These are phyloP conservation scores for Linyphia triangularis DNA, from an alignment of 2,888 invertebrate genomes.

Conservation along the genomic window DNA sequence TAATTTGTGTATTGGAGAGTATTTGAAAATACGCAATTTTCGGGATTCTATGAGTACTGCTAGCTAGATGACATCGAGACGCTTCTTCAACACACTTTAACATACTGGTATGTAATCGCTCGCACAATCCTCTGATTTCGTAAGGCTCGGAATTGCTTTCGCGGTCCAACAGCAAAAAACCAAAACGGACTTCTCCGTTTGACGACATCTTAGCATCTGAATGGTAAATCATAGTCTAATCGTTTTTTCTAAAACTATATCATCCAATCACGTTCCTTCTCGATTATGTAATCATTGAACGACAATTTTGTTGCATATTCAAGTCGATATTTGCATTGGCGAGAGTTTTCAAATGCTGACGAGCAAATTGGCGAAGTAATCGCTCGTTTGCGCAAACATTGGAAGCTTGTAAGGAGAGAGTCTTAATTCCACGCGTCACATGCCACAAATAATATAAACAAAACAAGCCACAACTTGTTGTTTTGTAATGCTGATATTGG, in stretches of 20 bases:
- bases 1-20: no score
- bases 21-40: background rate
- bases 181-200: background rate
- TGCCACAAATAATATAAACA: slow-evolving; percentile 5
- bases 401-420: background rate
- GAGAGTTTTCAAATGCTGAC: background rate
- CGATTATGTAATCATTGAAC: no score
- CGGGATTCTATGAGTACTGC: background rate
- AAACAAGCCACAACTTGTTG: background rate
- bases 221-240: background rate
- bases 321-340: no score
- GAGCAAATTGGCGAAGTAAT: background rate
- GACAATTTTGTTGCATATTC: no score
- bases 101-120: background rate
- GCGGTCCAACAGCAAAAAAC: background rate
- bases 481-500: background rate
- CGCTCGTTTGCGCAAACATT: background rate
- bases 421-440: background rate
- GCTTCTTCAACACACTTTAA: background rate
- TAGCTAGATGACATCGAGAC: background rate
- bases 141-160: background rate
- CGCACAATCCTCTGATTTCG: background rate
- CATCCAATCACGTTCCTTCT: no score
- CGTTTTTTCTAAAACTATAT: background rate
- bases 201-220: background rate